phyloP scores from a whole-genome alignment of 2,113 vertebrate species.

The Camelus bactrianus region DNA sequence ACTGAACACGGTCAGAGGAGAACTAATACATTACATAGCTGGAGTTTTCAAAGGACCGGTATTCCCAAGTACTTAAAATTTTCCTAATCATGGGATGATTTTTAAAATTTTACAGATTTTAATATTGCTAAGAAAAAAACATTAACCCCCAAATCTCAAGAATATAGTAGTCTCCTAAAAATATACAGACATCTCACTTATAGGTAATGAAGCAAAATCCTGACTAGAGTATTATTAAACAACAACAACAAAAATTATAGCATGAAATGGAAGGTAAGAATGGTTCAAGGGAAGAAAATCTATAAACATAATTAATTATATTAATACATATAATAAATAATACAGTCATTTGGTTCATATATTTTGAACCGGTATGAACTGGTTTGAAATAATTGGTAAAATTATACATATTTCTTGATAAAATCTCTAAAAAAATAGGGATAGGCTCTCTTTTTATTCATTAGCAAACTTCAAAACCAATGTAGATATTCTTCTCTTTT shows the following conservation, averaged over 20 bases:
- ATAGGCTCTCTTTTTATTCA: background rate
- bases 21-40: background rate
- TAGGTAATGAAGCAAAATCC: background rate
- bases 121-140: background rate
- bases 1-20: background rate
- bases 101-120: background rate
- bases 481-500: background rate
- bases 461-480: background rate
- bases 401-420: background rate
- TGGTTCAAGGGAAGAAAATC: background rate
- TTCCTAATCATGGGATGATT: background rate
- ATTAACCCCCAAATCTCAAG: background rate
- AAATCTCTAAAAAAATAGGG: background rate
- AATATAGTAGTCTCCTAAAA: background rate
- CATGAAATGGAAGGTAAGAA: background rate
- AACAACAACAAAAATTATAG: background rate
- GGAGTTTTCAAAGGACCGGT: background rate
- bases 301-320: background rate
- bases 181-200: background rate
- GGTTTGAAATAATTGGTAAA: background rate
- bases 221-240: background rate
- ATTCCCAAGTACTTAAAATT: background rate
- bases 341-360: background rate
- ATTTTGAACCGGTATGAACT: background rate
- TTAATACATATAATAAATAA: background rate